A percentile compares a stretch with the other conserved stretches of the same genome.
Evolutionary conservation across 2,113 vertebrate genomes (phyloP).

Genomic region (Saccopteryx leptura): DNA sequence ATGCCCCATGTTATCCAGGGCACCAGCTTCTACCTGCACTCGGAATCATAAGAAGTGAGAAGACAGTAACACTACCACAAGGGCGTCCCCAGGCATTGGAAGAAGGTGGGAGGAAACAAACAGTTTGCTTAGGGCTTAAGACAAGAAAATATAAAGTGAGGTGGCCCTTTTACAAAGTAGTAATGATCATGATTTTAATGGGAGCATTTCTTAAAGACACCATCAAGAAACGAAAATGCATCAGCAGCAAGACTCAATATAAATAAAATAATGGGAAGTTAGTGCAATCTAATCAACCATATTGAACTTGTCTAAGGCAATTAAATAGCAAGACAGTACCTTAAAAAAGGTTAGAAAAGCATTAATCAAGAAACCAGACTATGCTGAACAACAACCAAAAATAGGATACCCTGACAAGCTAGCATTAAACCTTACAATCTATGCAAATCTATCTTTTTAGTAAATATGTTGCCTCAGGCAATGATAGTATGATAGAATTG

Average conservation of each 20-base stretch:
- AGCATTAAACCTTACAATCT: not conserved
- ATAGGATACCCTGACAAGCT: not conserved
- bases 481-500: not conserved
- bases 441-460: not conserved
- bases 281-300: not conserved
- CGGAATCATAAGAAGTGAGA: not conserved
- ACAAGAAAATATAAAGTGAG: not conserved
- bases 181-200: not conserved
- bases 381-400: slow-evolving; percentile 3
- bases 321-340: not conserved
- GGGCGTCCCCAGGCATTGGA: not conserved
- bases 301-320: not conserved
- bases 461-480: not conserved
- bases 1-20: rapidly evolving
- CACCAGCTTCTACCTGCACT: not conserved
- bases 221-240: not conserved
- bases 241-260: not conserved
- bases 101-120: not conserved
- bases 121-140: not conserved
- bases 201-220: not conserved
- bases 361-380: not conserved
- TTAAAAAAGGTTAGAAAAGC: not conserved
- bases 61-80: not conserved
- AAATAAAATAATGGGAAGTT: not conserved
- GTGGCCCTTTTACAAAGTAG: not conserved